Evolutionary conservation across 2,113 vertebrate genomes (phyloP).

Genomic region (Pyrgilauda ruficollis): DNA sequence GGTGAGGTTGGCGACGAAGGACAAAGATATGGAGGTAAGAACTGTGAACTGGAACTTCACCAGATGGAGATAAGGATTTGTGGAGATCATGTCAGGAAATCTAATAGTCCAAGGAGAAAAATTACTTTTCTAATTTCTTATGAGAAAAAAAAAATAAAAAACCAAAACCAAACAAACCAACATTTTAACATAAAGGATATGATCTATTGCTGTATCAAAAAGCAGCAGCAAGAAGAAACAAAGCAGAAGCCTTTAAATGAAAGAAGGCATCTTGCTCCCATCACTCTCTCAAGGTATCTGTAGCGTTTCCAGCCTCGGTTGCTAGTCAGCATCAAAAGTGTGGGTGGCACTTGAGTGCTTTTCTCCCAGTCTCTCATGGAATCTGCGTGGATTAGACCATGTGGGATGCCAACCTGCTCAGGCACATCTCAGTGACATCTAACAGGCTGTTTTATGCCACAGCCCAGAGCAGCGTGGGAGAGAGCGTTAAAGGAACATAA

Average conservation of each 20-base stretch:
- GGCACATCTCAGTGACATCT: conserved; percentile 32
- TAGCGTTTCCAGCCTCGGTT: conserved; percentile 3
- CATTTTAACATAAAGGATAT: neutral
- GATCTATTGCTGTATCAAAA: neutral
- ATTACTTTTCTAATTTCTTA: neutral
- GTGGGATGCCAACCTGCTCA: conserved; percentile 59
- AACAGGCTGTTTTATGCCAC: conserved; percentile 40
- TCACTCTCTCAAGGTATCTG: conserved; percentile 41
- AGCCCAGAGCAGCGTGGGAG: conserved; percentile 47
- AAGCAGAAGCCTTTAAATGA: conserved; percentile 42
- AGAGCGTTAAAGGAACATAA: conserved; percentile 10
- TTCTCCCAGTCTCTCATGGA: conserved; percentile 46
- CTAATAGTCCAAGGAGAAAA: neutral
- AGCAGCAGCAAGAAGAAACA: neutral
- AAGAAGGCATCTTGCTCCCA: conserved; percentile 46
- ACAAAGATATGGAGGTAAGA: neutral
- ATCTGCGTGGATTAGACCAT: conserved; percentile 37
- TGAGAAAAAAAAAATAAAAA: neutral
- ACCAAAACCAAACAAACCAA: too few species aligned
- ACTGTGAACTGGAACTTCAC: conserved; percentile 53
- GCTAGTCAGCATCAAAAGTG: conserved; percentile 41
- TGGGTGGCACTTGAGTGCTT: conserved; percentile 47
- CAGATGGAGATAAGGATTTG: conserved; percentile 26
- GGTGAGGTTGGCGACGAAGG: conserved; percentile 23
- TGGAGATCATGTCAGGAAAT: neutral